phyloP scores from a whole-genome alignment of 2,113 vertebrate genomes.

The human region GRCh38 chr4:20825501-20826000 shows the following conservation, averaged over 20 bases:
- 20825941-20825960: background rate
- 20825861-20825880: background rate
- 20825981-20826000: background rate
- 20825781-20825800: background rate
- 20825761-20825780: background rate
- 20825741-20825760: background rate
- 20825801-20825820: background rate
- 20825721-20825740: background rate
- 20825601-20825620: background rate
- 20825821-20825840: background rate
- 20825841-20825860: background rate
- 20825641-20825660: background rate
- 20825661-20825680: background rate
- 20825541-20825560: background rate
- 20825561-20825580: no score
- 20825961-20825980: background rate
- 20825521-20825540: background rate
- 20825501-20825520: background rate
- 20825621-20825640: background rate
- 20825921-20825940: background rate
- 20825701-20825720: background rate
- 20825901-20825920: background rate
- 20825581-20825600: background rate
- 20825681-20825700: background rate
- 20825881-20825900: background rate